Percentiles rank a stretch among this genome's conserved stretches.
Evolutionary conservation across 2,113 vertebrate genomes (phyloP).

Genomic region (Corapipo altera): DNA sequence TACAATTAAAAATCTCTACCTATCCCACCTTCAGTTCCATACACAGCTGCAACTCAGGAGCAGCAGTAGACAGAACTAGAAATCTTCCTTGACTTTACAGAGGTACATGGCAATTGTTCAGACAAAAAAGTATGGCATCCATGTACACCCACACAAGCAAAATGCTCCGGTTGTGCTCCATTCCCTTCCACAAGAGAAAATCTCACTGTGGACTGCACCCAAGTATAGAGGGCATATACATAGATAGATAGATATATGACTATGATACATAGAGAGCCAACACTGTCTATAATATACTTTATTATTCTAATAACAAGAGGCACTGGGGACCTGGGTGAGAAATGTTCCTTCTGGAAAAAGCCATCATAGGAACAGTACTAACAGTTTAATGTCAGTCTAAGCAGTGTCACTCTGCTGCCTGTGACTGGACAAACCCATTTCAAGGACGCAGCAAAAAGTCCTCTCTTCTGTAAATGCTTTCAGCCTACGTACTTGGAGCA

Average conservation of each 20-base stretch:
- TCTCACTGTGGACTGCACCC: neutral
- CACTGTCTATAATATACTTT: accelerated
- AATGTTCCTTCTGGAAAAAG: neutral
- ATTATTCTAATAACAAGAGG: neutral
- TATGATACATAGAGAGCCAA: accelerated
- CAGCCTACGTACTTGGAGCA: neutral
- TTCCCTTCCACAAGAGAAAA: neutral
- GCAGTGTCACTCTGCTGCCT: too few species aligned
- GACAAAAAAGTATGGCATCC: neutral
- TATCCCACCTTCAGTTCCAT: neutral
- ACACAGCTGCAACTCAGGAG: neutral
- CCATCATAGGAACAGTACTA: neutral
- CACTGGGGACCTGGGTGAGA: accelerated
- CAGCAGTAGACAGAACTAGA: neutral
- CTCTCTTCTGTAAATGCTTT: neutral
- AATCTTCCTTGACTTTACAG: neutral
- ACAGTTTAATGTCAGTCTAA: neutral
- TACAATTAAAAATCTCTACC: neutral
- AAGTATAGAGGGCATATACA: accelerated
- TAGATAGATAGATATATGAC: accelerated
- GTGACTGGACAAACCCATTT: neutral
- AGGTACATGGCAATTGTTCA: neutral
- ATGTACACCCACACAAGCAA: neutral
- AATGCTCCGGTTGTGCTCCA: accelerated
- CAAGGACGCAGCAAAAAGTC: neutral